These are phyloP conservation scores for Labia minor DNA, from an alignment of 2,888 invertebrate genomes.

Conservation along the genomic window DNA sequence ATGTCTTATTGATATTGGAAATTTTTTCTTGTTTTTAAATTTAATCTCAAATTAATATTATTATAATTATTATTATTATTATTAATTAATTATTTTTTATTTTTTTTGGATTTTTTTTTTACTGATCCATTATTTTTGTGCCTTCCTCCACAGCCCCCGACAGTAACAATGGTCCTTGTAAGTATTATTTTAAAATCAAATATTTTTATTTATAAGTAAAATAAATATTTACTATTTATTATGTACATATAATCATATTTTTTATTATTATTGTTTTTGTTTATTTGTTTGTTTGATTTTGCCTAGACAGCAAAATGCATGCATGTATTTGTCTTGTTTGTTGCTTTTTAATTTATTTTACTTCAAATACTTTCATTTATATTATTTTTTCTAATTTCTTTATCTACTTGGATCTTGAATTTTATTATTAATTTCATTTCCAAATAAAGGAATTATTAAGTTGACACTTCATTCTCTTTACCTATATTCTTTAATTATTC, in stretches of 20 bases:
- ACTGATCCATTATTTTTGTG: constrained; percentile 26
- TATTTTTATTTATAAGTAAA: neutral
- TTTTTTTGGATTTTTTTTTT: constrained; percentile 2
- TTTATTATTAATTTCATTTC: too few relatives aligned
- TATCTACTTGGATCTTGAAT: too few relatives aligned
- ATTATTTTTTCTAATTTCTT: too few relatives aligned
- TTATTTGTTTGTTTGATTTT: neutral
- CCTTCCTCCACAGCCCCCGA: constrained; percentile 62
- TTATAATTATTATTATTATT: too few relatives aligned
- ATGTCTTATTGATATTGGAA: too few relatives aligned
- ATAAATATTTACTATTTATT: neutral
- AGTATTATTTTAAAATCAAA: constrained; percentile 44
- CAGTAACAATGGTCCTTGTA: constrained; percentile 79
- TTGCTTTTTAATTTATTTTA: neutral
- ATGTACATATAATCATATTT: neutral
- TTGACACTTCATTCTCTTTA: too few relatives aligned
- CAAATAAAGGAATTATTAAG: too few relatives aligned
- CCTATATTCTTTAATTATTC: too few relatives aligned
- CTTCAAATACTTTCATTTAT: too few relatives aligned
- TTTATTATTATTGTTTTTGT: constrained; percentile 14
- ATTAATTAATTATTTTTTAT: constrained; percentile 30
- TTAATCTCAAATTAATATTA: too few relatives aligned
- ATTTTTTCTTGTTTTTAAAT: too few relatives aligned
- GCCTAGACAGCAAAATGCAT: neutral
- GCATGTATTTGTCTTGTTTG: neutral